phyloP scores from a whole-genome alignment of 2,797 vertebrate species.

The Falco berigora region DNA sequence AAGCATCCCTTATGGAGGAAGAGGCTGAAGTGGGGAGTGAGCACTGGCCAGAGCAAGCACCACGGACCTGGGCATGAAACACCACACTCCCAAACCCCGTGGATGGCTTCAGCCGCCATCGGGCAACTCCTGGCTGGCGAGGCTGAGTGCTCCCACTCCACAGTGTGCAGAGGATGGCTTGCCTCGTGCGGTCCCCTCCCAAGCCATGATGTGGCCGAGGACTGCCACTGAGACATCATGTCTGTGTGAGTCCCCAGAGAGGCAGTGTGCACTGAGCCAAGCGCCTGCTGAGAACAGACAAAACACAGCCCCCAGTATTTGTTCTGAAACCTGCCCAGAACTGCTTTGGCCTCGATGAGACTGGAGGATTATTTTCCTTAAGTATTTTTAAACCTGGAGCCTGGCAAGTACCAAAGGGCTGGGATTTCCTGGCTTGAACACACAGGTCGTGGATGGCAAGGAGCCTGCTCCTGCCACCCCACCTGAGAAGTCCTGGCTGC shows the following conservation, averaged over 20 bases:
- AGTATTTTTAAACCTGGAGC: slow-evolving; percentile 17
- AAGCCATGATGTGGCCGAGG: background rate
- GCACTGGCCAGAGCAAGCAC: rapidly evolving
- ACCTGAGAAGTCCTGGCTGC: background rate
- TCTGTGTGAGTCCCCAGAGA: rapidly evolving
- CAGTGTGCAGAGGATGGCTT: rapidly evolving
- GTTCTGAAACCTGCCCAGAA: slow-evolving; percentile 11
- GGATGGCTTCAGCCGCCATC: rapidly evolving
- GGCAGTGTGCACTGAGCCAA: background rate
- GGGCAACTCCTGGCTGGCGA: background rate
- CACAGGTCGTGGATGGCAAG: background rate
- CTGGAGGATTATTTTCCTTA: slow-evolving; percentile 22
- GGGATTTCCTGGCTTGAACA: background rate
- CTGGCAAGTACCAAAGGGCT: background rate
- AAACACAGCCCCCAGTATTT: slow-evolving; percentile 6
- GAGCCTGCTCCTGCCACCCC: background rate
- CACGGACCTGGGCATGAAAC: background rate
- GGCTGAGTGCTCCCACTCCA: background rate
- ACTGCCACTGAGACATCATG: background rate
- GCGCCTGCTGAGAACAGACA: background rate
- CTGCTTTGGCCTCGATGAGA: background rate
- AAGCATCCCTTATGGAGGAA: rapidly evolving
- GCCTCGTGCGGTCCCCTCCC: background rate
- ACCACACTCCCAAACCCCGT: background rate
- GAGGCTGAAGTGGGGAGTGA: background rate